A percentile compares a stretch with the other conserved stretches of the same genome.
phyloP scores from a whole-genome alignment of 2,888 invertebrate genomes.

The Phragmatobia fuliginosa region DNA sequence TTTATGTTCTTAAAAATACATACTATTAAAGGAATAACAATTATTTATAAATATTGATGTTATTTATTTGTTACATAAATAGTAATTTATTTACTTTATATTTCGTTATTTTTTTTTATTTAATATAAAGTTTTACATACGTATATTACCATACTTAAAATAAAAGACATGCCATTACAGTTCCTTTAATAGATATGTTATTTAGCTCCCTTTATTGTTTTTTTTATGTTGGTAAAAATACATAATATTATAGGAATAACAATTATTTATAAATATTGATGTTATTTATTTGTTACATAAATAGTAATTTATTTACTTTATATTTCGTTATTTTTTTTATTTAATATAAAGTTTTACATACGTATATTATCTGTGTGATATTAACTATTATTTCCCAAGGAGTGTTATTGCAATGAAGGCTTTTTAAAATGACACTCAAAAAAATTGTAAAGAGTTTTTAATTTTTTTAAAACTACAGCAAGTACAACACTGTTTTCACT shows the following conservation, averaged over 20 bases:
- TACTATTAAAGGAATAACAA: conserved; percentile 11
- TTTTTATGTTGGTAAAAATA: conserved; percentile 1
- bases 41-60: conserved; percentile 42
- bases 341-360: conserved; percentile 17
- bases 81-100: conserved; percentile 3
- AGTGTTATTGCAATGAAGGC: conserved; percentile 35
- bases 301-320: too few species aligned
- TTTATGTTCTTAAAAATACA: conserved; percentile 7
- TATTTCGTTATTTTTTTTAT: conserved; percentile 19
- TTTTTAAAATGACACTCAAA: conserved; percentile 31
- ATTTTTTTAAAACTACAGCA: too few species aligned
- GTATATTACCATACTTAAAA: too few species aligned
- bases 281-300: conserved; percentile 32
- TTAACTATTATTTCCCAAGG: conserved; percentile 8
- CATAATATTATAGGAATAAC: conserved; percentile 9
- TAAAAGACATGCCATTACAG: conserved; percentile 23
- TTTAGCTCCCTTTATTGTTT: background rate
- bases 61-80: conserved; percentile 31
- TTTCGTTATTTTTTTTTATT: too few species aligned
- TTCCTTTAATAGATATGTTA: conserved; percentile 5
- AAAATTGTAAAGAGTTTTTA: too few species aligned
- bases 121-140: too few species aligned
- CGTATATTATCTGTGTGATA: conserved; percentile 20
- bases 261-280: conserved; percentile 11
- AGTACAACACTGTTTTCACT: background rate